These are phyloP conservation scores for Helicorthomorpha holstii DNA, from an alignment of 1,140 invertebrate genomes.

Conservation along the genomic window DNA sequence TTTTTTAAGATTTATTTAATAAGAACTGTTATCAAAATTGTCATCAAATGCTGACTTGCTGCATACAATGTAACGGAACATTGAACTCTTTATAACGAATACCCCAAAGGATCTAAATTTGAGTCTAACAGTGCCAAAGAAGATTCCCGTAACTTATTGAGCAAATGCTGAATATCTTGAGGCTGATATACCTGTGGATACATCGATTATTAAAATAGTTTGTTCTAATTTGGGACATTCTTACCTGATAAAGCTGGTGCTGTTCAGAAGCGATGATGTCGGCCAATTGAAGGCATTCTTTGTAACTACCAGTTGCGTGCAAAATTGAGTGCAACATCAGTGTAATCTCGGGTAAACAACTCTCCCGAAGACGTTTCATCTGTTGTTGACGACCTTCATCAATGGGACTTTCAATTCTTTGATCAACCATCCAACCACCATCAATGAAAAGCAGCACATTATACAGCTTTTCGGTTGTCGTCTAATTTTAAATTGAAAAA, in stretches of 20 bases:
- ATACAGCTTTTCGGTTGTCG: constrained; percentile 58
- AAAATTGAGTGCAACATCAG: constrained; percentile 63
- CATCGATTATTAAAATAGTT: neutral
- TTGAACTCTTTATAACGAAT: constrained; percentile 16
- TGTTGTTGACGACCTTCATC: constrained; percentile 37
- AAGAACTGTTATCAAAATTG: too few species aligned
- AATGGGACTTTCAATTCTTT: constrained; percentile 16
- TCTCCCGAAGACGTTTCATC: constrained; percentile 50
- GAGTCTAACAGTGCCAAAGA: constrained; percentile 52
- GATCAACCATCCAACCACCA: constrained; percentile 73
- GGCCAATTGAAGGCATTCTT: constrained; percentile 58
- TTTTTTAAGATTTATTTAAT: too few species aligned
- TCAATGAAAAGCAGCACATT: constrained; percentile 78
- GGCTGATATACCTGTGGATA: neutral
- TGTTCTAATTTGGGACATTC: neutral
- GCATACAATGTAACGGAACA: too few species aligned
- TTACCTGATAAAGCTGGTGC: constrained; percentile 52
- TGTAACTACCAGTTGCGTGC: constrained; percentile 49
- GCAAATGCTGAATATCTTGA: constrained; percentile 46
- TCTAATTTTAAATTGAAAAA: constrained; percentile 27
- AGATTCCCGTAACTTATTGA: constrained; percentile 59
- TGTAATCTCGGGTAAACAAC: constrained; percentile 67
- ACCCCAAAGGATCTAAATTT: constrained; percentile 32
- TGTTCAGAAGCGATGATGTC: constrained; percentile 61
- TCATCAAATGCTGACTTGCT: too few species aligned